Evolutionary conservation across 2,888 invertebrate species (phyloP).

Genomic region (Tipula confusa): DNA sequence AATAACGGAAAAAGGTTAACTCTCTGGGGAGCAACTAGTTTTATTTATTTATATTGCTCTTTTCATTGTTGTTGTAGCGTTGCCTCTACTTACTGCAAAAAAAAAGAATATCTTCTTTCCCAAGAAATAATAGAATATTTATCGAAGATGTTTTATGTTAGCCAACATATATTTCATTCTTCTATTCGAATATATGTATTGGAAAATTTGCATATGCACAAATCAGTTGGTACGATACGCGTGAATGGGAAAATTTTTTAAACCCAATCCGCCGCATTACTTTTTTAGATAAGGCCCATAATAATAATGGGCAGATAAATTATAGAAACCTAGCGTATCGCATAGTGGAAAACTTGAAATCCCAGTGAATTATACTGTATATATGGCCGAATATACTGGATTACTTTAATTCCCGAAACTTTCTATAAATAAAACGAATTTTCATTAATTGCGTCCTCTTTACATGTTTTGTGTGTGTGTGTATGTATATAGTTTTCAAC

Average conservation of each 20-base stretch:
- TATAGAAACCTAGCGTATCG: too few species aligned
- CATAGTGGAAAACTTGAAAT: too few species aligned
- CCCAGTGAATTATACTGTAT: too few species aligned
- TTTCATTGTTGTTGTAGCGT: neutral
- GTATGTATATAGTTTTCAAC: neutral
- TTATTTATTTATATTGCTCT: constrained; percentile 6
- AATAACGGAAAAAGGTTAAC: neutral
- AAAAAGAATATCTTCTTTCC: neutral
- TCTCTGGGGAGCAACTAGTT: constrained; percentile 20
- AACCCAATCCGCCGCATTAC: too few species aligned
- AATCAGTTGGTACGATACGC: neutral
- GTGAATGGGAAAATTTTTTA: too few species aligned
- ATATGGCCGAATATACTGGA: neutral
- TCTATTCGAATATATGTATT: neutral
- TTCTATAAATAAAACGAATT: neutral
- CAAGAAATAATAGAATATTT: neutral
- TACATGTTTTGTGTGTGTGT: neutral
- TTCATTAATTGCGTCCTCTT: neutral
- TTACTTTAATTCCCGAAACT: neutral
- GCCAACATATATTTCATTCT: neutral
- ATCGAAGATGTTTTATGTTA: constrained; percentile 6
- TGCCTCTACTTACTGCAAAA: neutral
- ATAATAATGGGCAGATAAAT: too few species aligned
- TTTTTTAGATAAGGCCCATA: too few species aligned
- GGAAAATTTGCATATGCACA: neutral